These are phyloP conservation scores for Fopius arisanus DNA, from an alignment of 1,140 invertebrate species.

Conservation along the genomic window DNA sequence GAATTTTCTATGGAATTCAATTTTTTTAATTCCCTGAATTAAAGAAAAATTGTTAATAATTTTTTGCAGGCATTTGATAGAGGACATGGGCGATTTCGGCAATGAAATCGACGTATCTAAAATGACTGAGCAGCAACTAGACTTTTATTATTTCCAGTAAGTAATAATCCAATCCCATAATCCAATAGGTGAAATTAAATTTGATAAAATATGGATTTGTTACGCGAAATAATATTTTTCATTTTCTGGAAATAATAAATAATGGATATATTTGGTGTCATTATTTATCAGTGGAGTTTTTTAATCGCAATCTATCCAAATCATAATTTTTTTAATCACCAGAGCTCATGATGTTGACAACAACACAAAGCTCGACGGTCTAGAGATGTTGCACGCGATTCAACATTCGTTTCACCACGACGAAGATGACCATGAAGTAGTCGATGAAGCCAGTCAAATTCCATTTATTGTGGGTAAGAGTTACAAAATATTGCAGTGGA, in stretches of 20 bases:
- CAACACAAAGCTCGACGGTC: slow-evolving; percentile 80
- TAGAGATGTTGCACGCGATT: slow-evolving; percentile 78
- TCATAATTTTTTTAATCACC: slow-evolving; percentile 57
- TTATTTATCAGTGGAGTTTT: neutral
- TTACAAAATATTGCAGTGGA: neutral
- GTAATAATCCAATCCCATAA: slow-evolving; percentile 28
- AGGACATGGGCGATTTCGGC: slow-evolving; percentile 73
- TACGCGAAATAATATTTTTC: no score
- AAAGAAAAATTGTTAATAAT: slow-evolving; percentile 10
- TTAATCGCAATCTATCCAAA: neutral
- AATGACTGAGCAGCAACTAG: slow-evolving; percentile 78
- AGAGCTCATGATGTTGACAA: slow-evolving; percentile 84
- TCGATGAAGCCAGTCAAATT: slow-evolving; percentile 33
- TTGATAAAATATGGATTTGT: no score
- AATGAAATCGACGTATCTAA: slow-evolving; percentile 68
- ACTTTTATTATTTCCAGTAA: slow-evolving; percentile 74
- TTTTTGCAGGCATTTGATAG: slow-evolving; percentile 72
- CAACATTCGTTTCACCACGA: slow-evolving; percentile 69
- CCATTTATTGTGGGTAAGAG: slow-evolving; percentile 33
- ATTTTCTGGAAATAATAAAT: neutral
- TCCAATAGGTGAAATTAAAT: no score
- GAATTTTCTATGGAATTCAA: no score
- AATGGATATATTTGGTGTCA: neutral
- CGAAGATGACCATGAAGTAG: slow-evolving; percentile 43
- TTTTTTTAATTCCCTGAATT: no score